Percentiles rank a stretch among this genome's conserved stretches.
Evolutionary conservation across 2,888 invertebrate species (phyloP).

Genomic region (Phragmatobia fuliginosa): DNA sequence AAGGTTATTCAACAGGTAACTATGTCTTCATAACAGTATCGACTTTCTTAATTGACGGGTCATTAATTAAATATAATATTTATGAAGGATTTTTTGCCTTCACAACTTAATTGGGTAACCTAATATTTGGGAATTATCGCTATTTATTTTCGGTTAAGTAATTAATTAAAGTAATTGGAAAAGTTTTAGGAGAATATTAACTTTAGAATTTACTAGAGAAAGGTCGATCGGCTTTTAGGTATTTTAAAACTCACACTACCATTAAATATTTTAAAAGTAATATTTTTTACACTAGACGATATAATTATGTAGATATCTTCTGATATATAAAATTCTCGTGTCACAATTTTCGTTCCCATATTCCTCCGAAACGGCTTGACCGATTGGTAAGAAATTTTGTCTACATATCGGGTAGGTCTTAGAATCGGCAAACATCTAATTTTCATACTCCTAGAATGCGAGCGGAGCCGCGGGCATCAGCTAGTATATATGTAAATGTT

Average conservation of each 20-base stretch:
- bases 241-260: not conserved
- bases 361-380: no score
- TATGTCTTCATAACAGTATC: constrained; percentile 14
- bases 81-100: constrained; percentile 17
- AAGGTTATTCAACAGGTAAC: not conserved
- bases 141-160: constrained; percentile 12
- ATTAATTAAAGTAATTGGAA: constrained; percentile 16
- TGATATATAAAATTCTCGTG: no score
- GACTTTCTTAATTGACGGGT: constrained; percentile 29
- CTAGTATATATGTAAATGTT: no score
- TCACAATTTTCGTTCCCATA: no score
- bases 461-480: no score
- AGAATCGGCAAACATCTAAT: no score
- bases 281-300: no score
- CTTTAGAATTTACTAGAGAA: not conserved
- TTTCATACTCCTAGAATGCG: no score
- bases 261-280: not conserved
- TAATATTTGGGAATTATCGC: constrained; percentile 13
- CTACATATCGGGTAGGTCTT: no score
- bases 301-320: no score
- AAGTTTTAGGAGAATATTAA: not conserved
- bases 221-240: not conserved
- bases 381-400: no score
- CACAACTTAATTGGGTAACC: constrained; percentile 31
- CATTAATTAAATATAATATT: constrained; percentile 30